Evolutionary conservation across 2,888 invertebrate species (phyloP).

Genomic region (Dryadula phaetusa): DNA sequence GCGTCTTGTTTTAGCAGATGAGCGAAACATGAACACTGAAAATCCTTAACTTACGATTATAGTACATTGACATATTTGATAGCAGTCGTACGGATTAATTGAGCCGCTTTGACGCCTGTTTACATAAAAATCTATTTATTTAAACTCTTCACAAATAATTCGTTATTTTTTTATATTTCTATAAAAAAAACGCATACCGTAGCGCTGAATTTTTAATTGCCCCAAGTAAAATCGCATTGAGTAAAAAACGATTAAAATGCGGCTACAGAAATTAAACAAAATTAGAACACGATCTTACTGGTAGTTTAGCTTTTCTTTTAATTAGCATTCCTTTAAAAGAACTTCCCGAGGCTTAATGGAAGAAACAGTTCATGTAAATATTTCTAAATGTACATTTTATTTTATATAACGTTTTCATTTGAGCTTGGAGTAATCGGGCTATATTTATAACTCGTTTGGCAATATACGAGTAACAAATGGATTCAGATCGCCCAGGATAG

Average conservation of each 20-base stretch:
- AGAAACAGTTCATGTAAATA: constrained; percentile 37
- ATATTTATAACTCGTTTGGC: neutral
- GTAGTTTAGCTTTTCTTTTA: constrained; percentile 44
- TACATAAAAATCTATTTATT: neutral
- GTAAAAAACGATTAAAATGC: constrained; percentile 29
- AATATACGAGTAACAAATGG: too few relatives aligned
- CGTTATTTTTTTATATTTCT: too few relatives aligned
- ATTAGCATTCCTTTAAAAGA: constrained; percentile 44
- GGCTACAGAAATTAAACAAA: constrained; percentile 35
- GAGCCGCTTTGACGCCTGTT: too few relatives aligned
- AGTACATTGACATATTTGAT: too few relatives aligned
- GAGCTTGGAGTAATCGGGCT: neutral
- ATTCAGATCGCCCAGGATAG: too few relatives aligned
- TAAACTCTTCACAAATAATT: neutral
- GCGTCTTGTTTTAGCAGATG: too few relatives aligned
- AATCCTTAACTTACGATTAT: too few relatives aligned
- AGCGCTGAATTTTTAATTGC: constrained; percentile 9
- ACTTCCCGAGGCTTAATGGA: constrained; percentile 39
- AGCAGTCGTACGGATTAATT: too few relatives aligned
- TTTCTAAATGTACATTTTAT: constrained; percentile 27
- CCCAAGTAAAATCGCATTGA: constrained; percentile 10
- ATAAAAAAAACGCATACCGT: neutral
- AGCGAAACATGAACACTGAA: too few relatives aligned
- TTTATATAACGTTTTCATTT: neutral
- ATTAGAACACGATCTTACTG: constrained; percentile 37